Evolutionary conservation across 2,888 invertebrate species (phyloP).

Genomic region (Leptopilina syphax): DNA sequence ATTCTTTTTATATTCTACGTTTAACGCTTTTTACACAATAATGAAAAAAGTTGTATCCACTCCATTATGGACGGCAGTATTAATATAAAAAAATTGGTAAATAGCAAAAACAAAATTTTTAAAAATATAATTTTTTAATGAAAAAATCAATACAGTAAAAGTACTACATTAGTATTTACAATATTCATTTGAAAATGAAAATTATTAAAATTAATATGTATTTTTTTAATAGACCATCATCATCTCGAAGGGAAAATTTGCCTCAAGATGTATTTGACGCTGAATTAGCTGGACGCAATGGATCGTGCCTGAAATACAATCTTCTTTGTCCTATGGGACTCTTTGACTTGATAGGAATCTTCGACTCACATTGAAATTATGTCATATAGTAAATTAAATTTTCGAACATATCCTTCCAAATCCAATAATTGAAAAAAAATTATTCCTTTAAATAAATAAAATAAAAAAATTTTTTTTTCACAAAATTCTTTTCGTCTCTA

Average conservation of each 20-base stretch:
- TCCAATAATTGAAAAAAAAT: not conserved
- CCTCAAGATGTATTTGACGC: constrained; percentile 80
- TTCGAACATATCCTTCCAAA: constrained; percentile 47
- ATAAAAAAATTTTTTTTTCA: not conserved
- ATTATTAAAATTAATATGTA: not conserved
- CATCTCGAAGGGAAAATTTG: constrained; percentile 79
- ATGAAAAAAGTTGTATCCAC: no score
- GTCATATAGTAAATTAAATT: constrained; percentile 46
- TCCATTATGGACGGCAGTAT: no score
- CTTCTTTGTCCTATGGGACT: constrained; percentile 79
- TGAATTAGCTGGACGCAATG: constrained; percentile 78
- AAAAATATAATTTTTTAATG: no score
- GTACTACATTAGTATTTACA: no score
- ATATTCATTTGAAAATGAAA: no score
- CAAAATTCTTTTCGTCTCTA: no score
- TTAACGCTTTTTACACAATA: no score
- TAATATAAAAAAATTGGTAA: no score
- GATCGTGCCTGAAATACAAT: constrained; percentile 78
- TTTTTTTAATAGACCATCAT: constrained; percentile 78
- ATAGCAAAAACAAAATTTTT: no score
- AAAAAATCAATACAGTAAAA: no score
- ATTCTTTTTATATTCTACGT: no score
- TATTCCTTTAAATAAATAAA: not conserved
- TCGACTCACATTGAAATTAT: constrained; percentile 71
- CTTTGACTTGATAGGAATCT: constrained; percentile 79